These are phyloP conservation scores for Melanitta fusca DNA, from an alignment of 2,797 vertebrate genomes.

Conservation along the genomic window DNA sequence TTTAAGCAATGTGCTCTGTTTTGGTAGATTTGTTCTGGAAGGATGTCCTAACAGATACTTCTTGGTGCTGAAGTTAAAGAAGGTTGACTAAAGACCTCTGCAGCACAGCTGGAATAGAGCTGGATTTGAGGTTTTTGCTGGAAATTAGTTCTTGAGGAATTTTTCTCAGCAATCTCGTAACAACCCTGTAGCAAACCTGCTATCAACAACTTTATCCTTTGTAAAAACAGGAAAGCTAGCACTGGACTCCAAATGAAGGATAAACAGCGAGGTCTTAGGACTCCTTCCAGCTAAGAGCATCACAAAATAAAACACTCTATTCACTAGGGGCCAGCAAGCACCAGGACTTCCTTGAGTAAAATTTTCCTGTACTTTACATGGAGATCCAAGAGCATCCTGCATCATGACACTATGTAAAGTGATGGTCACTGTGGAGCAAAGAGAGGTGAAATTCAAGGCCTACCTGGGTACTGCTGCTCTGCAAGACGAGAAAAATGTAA, in stretches of 20 bases:
- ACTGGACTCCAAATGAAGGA: background rate
- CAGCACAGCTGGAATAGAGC: background rate
- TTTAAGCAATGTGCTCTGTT: background rate
- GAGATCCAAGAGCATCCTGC: background rate
- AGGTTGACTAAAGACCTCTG: background rate
- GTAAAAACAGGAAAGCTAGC: background rate
- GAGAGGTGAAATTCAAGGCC: background rate
- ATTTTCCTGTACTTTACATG: background rate
- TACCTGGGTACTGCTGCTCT: background rate
- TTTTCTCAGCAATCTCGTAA: background rate
- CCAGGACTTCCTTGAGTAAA: background rate
- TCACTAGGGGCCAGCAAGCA: background rate
- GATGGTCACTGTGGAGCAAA: background rate
- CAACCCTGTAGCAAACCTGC: background rate
- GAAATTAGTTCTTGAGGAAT: background rate
- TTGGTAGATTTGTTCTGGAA: background rate
- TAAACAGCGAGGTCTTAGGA: background rate
- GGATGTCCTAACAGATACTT: background rate
- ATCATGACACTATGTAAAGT: background rate
- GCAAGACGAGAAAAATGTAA: background rate
- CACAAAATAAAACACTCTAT: background rate
- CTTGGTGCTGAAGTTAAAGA: background rate
- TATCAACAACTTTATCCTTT: background rate
- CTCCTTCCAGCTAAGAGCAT: background rate
- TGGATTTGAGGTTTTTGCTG: background rate